phyloP scores from a whole-genome alignment of 2,888 invertebrate species.

The Drosophila planitibia region DNA sequence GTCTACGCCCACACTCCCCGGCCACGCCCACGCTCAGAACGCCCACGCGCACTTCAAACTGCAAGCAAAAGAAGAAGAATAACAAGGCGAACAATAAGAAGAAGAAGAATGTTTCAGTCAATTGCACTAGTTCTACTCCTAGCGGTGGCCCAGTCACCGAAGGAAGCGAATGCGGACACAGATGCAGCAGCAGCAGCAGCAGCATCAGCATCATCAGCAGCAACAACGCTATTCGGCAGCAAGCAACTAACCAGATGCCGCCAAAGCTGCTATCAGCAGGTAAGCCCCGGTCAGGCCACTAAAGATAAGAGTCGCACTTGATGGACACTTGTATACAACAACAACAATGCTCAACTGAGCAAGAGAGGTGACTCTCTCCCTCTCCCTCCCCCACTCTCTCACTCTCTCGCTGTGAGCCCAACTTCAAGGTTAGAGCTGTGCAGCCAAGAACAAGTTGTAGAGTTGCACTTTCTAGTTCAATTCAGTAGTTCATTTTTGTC shows the following conservation, averaged over 20 bases:
- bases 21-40: constrained; percentile 11
- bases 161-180: constrained; percentile 31
- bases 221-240: constrained; percentile 64
- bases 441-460: not conserved
- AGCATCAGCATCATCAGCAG: constrained; percentile 24
- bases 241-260: constrained; percentile 84
- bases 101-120: constrained; percentile 64
- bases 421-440: constrained; percentile 36
- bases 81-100: constrained; percentile 23
- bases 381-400: not conserved
- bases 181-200: constrained; percentile 34
- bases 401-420: constrained; percentile 12
- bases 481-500: not conserved
- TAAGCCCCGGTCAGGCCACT: constrained; percentile 61
- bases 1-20: constrained; percentile 8
- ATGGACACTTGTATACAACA: constrained; percentile 70
- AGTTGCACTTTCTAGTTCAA: constrained; percentile 4
- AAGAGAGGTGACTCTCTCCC: constrained; percentile 4
- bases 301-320: constrained; percentile 61
- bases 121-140: constrained; percentile 52
- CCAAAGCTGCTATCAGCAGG: constrained; percentile 85
- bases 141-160: constrained; percentile 31
- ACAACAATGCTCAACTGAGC: constrained; percentile 16
- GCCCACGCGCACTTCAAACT: constrained; percentile 30
- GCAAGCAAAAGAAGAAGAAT: constrained; percentile 22